phyloP scores from a whole-genome alignment of 2,113 vertebrate species.

The Tupaia chinensis region DNA sequence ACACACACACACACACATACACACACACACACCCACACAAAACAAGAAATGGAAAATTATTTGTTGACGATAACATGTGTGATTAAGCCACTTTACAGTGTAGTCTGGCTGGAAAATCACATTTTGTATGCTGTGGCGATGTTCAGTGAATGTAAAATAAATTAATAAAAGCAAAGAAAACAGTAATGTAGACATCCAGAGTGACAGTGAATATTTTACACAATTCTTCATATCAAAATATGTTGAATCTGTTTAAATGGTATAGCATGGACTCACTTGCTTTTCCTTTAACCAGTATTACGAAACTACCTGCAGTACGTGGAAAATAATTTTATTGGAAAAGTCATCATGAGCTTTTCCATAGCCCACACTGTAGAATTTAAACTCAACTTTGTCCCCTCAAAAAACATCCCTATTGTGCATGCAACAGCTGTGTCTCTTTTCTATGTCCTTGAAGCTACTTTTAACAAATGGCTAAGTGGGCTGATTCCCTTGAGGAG shows the following conservation, averaged over 20 bases:
- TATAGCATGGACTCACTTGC: neutral
- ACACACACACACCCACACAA: too few species aligned
- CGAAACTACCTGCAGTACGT: neutral
- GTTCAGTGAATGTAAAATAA: too few species aligned
- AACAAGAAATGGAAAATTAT: too few species aligned
- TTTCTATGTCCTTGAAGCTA: slow-evolving; percentile 75
- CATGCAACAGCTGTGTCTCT: slow-evolving; percentile 43
- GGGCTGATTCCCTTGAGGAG: slow-evolving; percentile 71
- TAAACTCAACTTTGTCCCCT: neutral
- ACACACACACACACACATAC: too few species aligned
- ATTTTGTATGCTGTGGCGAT: too few species aligned
- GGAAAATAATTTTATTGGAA: slow-evolving; percentile 16
- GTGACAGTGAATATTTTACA: neutral
- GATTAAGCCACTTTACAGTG: too few species aligned
- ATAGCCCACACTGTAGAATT: slow-evolving; percentile 29
- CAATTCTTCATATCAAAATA: slow-evolving; percentile 20
- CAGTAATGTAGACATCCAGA: neutral
- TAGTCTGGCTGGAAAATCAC: too few species aligned
- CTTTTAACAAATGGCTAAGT: slow-evolving; percentile 79
- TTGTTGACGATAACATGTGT: too few species aligned
- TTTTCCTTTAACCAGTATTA: slow-evolving; percentile 23
- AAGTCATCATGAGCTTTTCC: neutral
- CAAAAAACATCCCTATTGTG: neutral
- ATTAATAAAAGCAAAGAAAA: too few species aligned
- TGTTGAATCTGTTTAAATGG: slow-evolving; percentile 13